A percentile compares a stretch with the other conserved stretches of the same genome.
These are phyloP conservation scores for Fukomys damarensis DNA, from an alignment of 2,113 vertebrate genomes.

Conservation along the genomic window DNA sequence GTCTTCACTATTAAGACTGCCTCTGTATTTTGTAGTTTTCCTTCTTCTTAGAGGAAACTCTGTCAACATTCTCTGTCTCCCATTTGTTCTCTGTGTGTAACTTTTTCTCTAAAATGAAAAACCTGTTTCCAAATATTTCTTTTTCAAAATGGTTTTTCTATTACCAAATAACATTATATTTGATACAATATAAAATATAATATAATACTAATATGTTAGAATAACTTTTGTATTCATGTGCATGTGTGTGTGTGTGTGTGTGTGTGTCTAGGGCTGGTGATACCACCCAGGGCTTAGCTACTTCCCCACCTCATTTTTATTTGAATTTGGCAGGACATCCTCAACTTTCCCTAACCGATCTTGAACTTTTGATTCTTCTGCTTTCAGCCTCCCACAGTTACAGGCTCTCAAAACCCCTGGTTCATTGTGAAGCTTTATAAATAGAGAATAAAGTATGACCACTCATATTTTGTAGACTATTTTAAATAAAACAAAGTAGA, in stretches of 20 bases:
- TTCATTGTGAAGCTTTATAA: neutral
- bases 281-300: neutral
- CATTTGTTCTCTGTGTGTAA: neutral
- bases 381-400: neutral
- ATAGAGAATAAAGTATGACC: slow-evolving; percentile 23
- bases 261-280: neutral
- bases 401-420: neutral
- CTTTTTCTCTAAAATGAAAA: neutral
- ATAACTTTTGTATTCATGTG: neutral
- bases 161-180: slow-evolving; percentile 31
- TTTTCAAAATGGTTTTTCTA: neutral
- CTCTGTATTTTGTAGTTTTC: neutral
- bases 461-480: neutral
- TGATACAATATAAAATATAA: neutral
- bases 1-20: neutral
- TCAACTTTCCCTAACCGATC: neutral
- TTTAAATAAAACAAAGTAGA: slow-evolving; percentile 56
- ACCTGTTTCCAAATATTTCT: neutral
- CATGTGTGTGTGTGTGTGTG: neutral
- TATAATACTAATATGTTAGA: slow-evolving; percentile 44
- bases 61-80: rapidly evolving
- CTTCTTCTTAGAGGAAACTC: neutral
- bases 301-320: neutral
- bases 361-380: neutral
- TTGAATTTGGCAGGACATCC: neutral